Base-by-base conservation (phyloP, 2,113 vertebrate species). In the Coryphaenoides rupestris region DNA sequence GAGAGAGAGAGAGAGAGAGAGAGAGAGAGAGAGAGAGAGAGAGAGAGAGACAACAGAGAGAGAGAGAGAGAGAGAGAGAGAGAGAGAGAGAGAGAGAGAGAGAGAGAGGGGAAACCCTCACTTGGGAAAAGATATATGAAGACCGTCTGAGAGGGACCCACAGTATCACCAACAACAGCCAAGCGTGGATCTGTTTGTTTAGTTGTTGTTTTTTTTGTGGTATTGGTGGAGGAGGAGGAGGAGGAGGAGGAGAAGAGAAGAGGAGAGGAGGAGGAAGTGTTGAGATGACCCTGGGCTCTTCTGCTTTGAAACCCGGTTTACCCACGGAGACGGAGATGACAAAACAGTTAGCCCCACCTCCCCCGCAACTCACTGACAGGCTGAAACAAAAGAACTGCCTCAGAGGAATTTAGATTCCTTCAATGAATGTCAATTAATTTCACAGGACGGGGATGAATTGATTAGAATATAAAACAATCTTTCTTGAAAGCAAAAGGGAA, bases 381-480 rank as follows among this genome's bases (percentile, higher is more conserved):
- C 81, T 57, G 87, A 86, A 88, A 87, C 87, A 88, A 86, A 87
- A 88, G 84, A 78, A 77, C 26, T 19, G 76, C 77, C 86, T 83
- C 86, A 4, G 68, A 84, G 86, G 86, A 86, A 79, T 87, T 76
- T 77, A 55, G 77, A 88, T 86, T 83, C 86, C 87, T 84, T 78
- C 81, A 82, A 84, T 84, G 86, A 88, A 88, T 87, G 84, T 86
- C 86, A 88, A 88, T 87, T 88, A 88, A 88, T 88, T 88, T 88
- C 80, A 77, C 77, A 75, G 84, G 79, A 83, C 69, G 63, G 76
- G 77, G 77, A 83, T 83, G 86, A 88, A 88, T 88, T 87, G 85
- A 88, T 88, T 88, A 84, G 83, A 88, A 88, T 88, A 88, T 88
- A 87, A 88, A 88, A 86, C 85, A 85, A 88, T 84, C 84, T 86